phyloP scores from a whole-genome alignment of 2,888 invertebrate species.

The Agrochola macilenta region DNA sequence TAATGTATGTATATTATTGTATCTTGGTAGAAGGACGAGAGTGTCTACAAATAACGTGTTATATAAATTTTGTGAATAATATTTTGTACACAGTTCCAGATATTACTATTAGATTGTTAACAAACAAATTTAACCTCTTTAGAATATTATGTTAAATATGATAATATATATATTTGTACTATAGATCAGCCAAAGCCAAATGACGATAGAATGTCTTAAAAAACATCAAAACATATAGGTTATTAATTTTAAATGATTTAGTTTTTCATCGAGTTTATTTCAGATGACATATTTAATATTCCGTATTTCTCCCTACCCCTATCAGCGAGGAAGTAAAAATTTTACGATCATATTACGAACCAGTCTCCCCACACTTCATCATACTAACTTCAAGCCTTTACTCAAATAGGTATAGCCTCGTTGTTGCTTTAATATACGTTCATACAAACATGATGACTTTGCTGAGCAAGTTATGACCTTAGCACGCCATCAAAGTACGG shows the following conservation, averaged over 20 bases:
- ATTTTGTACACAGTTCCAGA: background rate
- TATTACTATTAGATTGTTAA: too few species aligned
- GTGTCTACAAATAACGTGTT: slow-evolving; percentile 37
- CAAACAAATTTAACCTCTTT: too few species aligned
- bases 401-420: slow-evolving; percentile 43
- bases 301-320: background rate
- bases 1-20: slow-evolving; percentile 49
- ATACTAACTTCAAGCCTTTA: slow-evolving; percentile 48
- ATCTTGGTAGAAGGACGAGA: background rate
- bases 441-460: slow-evolving; percentile 58
- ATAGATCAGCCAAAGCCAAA: background rate
- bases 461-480: slow-evolving; percentile 36
- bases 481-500: slow-evolving; percentile 39
- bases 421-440: slow-evolving; percentile 43
- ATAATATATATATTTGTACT: too few species aligned
- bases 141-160: too few species aligned
- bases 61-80: slow-evolving; percentile 5
- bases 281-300: slow-evolving; percentile 23
- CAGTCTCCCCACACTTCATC: slow-evolving; percentile 33
- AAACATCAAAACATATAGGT: background rate
- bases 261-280: background rate
- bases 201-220: background rate
- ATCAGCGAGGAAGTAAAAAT: slow-evolving; percentile 36
- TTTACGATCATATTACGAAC: slow-evolving; percentile 39
- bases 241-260: background rate